These are phyloP conservation scores for Cotesia congregata DNA, from an alignment of 2,888 invertebrate species.

Conservation along the genomic window DNA sequence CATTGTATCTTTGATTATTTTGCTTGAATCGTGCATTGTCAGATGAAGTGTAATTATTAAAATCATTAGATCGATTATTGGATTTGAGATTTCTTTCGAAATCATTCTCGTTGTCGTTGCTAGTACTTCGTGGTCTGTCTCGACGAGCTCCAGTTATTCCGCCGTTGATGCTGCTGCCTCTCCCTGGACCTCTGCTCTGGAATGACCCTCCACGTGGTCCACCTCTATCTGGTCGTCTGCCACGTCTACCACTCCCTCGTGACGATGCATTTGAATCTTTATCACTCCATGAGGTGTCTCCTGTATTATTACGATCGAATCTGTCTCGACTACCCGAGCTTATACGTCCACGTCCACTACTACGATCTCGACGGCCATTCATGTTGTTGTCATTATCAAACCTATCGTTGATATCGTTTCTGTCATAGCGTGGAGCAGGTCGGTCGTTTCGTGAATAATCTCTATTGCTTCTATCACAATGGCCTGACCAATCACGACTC, in stretches of 20 bases:
- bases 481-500: conserved; percentile 33
- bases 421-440: conserved; percentile 41
- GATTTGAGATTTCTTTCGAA: conserved; percentile 6
- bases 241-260: conserved; percentile 52
- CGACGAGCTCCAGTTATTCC: conserved; percentile 23
- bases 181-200: conserved; percentile 17
- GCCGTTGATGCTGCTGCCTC: conserved; percentile 4
- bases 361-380: conserved; percentile 35
- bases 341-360: conserved; percentile 41
- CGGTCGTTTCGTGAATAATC: conserved; percentile 42
- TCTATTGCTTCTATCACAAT: conserved; percentile 43
- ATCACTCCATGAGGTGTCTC: conserved; percentile 58
- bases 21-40: background rate
- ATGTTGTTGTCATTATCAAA: conserved; percentile 40
- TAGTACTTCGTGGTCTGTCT: conserved; percentile 1
- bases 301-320: conserved; percentile 48
- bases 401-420: conserved; percentile 43
- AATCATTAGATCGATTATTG: conserved; percentile 13
- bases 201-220: conserved; percentile 19
- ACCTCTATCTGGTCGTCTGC: conserved; percentile 46
- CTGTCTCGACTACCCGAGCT: conserved; percentile 41
- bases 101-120: conserved; percentile 12
- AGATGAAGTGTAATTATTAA: background rate
- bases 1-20: conserved; percentile 6
- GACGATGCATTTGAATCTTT: conserved; percentile 60